A percentile compares a stretch with the other conserved stretches of the same genome.
These are phyloP conservation scores for Centrocercus urophasianus DNA, from an alignment of 2,113 vertebrate genomes.

Conservation along the genomic window DNA sequence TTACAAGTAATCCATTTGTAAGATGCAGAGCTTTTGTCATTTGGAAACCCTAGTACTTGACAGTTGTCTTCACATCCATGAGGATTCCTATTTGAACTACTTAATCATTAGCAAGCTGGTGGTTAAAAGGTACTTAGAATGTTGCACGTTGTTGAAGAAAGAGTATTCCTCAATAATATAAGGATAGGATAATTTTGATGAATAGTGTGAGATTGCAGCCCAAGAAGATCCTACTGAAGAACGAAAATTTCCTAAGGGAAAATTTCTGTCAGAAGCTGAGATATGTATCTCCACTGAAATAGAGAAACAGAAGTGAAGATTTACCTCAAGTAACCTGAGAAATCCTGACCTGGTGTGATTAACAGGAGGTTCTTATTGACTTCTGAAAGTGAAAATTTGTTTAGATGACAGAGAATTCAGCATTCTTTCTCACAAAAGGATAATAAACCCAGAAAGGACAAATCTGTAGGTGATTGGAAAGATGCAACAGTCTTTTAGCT, in stretches of 20 bases:
- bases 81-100: not conserved
- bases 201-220: not conserved
- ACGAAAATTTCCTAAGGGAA: not conserved
- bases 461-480: not conserved
- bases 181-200: not conserved
- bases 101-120: not conserved
- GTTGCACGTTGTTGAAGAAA: not conserved
- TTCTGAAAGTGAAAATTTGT: not conserved
- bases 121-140: not conserved
- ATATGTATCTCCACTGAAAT: not conserved
- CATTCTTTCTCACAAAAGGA: not conserved
- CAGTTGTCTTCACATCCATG: not conserved
- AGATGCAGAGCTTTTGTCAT: not conserved
- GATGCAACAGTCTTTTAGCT: not conserved
- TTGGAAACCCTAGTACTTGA: not conserved
- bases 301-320: not conserved
- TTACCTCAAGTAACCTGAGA: not conserved
- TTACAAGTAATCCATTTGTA: not conserved
- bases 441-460: not conserved
- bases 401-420: not conserved
- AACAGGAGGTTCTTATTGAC: not conserved
- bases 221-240: not conserved
- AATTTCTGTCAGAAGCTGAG: not conserved
- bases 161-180: not conserved
- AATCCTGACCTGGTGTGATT: not conserved